These are phyloP conservation scores for Vanessa tameamea DNA, from an alignment of 1,140 invertebrate species.

Conservation along the genomic window DNA sequence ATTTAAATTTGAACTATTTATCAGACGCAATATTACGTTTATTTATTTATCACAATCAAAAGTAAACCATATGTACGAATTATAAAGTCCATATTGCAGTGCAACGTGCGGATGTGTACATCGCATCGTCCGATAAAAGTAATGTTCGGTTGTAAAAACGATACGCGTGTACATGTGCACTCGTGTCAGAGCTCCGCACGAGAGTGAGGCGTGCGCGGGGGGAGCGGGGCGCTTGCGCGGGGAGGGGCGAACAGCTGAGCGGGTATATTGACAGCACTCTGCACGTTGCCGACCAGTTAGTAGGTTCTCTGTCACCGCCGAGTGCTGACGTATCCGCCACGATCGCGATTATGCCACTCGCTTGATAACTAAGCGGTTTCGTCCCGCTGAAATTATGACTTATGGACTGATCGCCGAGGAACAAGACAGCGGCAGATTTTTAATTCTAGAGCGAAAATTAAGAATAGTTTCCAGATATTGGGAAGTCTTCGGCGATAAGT, in stretches of 20 bases:
- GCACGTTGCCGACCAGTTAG: constrained; percentile 75
- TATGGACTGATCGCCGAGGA: constrained; percentile 72
- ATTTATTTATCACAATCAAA: background rate
- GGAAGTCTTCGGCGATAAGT: constrained; percentile 64
- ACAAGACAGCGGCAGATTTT: constrained; percentile 61
- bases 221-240: constrained; percentile 52
- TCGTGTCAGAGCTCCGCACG: constrained; percentile 42
- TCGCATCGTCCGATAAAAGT: constrained; percentile 15
- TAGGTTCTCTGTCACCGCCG: constrained; percentile 65
- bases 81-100: background rate
- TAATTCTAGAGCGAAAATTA: constrained; percentile 67
- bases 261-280: constrained; percentile 78
- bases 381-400: constrained; percentile 78
- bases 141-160: constrained; percentile 12
- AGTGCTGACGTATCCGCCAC: constrained; percentile 65
- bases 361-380: constrained; percentile 59
- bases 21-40: constrained; percentile 5
- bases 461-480: constrained; percentile 76
- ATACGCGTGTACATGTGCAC: constrained; percentile 11
- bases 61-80: background rate
- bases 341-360: constrained; percentile 60
- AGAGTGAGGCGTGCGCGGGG: constrained; percentile 47
- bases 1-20: constrained; percentile 10
- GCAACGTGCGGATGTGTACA: background rate
- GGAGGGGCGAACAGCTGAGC: constrained; percentile 76